Evolutionary conservation across 2,888 invertebrate genomes (phyloP).

Genomic region (Sycophila texana): DNA sequence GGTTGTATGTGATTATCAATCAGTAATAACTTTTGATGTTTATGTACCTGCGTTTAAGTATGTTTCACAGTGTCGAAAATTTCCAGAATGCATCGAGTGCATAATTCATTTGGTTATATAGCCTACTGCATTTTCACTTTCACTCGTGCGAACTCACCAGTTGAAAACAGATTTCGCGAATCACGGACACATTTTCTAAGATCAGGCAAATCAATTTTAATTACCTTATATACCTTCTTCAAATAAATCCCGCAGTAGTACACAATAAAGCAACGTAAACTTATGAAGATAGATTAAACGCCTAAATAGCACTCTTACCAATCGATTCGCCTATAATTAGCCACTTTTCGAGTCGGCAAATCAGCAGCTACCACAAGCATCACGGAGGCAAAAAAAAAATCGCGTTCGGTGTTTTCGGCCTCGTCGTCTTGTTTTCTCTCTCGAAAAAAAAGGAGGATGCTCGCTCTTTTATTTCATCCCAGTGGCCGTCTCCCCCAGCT

Average conservation of each 20-base stretch:
- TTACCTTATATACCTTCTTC: too few relatives aligned
- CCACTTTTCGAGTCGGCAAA: too few relatives aligned
- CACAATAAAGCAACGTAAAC: too few relatives aligned
- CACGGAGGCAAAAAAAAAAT: not conserved
- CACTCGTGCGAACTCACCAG: too few relatives aligned
- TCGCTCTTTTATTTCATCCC: not conserved
- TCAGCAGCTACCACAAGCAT: not conserved
- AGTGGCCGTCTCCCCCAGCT: not conserved
- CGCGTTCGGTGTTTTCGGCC: not conserved
- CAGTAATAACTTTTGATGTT: not conserved
- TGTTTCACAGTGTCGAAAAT: conserved; percentile 1
- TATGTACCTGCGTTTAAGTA: not conserved
- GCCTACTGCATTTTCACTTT: not conserved
- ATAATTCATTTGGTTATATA: conserved; percentile 2
- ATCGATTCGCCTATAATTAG: too few relatives aligned
- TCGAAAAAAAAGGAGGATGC: too few relatives aligned
- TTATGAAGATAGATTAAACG: too few relatives aligned
- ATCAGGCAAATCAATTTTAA: too few relatives aligned
- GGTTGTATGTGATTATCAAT: not conserved
- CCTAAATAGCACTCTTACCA: too few relatives aligned
- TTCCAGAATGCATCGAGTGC: not conserved
- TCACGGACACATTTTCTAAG: too few relatives aligned
- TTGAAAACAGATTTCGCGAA: too few relatives aligned
- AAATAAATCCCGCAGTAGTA: too few relatives aligned
- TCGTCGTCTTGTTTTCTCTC: not conserved